A percentile compares a stretch with the other conserved stretches of the same genome.
Conservation (phyloP, 1,140 invertebrate species). For the Scaptomyza pallida region DNA sequence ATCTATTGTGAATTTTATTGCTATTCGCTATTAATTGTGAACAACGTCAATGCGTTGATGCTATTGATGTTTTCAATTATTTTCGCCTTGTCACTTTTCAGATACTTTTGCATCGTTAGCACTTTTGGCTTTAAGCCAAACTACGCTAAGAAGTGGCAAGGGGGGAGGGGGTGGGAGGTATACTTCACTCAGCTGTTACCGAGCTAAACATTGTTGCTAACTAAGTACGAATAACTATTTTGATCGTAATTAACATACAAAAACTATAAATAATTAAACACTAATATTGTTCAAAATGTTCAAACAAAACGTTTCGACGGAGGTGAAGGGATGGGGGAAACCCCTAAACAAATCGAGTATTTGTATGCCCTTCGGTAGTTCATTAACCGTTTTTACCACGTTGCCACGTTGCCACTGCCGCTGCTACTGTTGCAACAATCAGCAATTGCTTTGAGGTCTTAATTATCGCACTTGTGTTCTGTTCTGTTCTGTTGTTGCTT, state of each 20-base stretch:
- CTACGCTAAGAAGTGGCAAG: background rate
- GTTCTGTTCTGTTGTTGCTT: conserved; percentile 4
- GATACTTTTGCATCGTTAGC: conserved; percentile 30
- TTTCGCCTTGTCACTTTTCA: conserved; percentile 34
- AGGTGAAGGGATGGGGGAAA: no score
- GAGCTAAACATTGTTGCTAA: background rate
- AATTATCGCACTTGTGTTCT: conserved; percentile 59
- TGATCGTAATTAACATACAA: no score
- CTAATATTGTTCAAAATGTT: background rate
- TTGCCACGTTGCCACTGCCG: background rate
- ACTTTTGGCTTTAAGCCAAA: conserved; percentile 13
- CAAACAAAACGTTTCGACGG: background rate
- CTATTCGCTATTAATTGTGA: conserved; percentile 33
- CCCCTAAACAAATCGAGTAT: background rate
- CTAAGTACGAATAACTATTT: background rate
- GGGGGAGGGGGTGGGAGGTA: background rate
- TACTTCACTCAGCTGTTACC: no score
- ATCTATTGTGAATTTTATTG: conserved; percentile 29
- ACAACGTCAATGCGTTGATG: conserved; percentile 33
- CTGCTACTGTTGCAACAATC: conserved; percentile 22
- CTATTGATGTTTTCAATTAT: conserved; percentile 37
- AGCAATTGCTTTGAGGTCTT: conserved; percentile 35
- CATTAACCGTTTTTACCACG: background rate
- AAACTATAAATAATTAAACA: background rate
- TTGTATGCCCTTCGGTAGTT: conserved; percentile 21